Percentiles rank a stretch among this genome's conserved stretches.
Evolutionary conservation across 2,888 invertebrate species (phyloP).

Genomic region (Pammene aurita): DNA sequence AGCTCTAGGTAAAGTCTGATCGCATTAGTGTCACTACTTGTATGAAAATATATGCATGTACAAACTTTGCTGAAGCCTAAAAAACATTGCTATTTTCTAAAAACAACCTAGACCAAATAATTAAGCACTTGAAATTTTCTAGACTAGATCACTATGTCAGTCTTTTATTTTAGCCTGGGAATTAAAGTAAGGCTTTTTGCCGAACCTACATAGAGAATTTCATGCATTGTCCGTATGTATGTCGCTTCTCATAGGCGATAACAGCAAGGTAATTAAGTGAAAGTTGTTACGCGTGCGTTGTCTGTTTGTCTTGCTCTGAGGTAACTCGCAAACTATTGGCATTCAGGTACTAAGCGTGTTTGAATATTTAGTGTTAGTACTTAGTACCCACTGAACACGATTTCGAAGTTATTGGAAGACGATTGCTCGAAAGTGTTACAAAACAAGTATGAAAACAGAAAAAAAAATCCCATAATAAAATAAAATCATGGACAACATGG

Average conservation of each 20-base stretch:
- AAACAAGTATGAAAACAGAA: too few relatives aligned
- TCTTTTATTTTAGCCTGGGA: not conserved
- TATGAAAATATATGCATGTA: too few relatives aligned
- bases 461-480: too few relatives aligned
- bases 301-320: constrained; percentile 36
- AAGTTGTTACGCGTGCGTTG: constrained; percentile 46
- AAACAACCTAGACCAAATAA: not conserved
- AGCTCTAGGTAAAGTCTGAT: too few relatives aligned
- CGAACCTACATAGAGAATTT: constrained; percentile 19
- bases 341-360: constrained; percentile 19
- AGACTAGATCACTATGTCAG: constrained; percentile 20
- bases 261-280: constrained; percentile 48
- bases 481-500: too few relatives aligned
- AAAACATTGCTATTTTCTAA: not conserved
- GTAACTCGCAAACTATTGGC: constrained; percentile 34
- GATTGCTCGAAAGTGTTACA: too few relatives aligned
- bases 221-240: constrained; percentile 34
- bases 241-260: constrained; percentile 31
- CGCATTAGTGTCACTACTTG: too few relatives aligned
- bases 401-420: too few relatives aligned
- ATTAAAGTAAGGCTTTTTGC: constrained; percentile 9
- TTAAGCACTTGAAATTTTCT: not conserved
- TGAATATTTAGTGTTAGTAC: constrained; percentile 17
- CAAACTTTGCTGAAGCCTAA: too few relatives aligned
- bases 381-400: not conserved